These are phyloP conservation scores for Chaetodon auriga DNA, from an alignment of 2,113 vertebrate species.

Conservation along the genomic window DNA sequence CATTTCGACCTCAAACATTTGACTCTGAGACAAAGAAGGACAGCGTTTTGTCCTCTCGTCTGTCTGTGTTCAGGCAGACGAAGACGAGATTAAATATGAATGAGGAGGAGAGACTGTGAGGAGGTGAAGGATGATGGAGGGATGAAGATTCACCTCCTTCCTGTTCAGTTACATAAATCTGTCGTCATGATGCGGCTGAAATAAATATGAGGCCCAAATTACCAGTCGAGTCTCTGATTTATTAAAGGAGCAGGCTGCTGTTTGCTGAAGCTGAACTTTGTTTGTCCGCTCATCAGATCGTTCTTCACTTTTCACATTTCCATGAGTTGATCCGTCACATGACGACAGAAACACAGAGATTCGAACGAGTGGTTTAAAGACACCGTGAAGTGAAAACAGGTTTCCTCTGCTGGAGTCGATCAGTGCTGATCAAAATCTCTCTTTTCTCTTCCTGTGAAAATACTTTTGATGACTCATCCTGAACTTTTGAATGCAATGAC, in stretches of 20 bases:
- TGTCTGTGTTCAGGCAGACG: background rate
- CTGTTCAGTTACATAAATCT: slow-evolving; percentile 23
- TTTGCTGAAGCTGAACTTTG: no score
- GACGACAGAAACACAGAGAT: no score
- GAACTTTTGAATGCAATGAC: no score
- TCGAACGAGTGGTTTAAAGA: no score
- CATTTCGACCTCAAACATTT: background rate
- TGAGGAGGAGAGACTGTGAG: background rate
- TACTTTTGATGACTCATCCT: no score
- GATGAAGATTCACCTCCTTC: slow-evolving; percentile 13
- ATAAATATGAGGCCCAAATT: slow-evolving; percentile 38
- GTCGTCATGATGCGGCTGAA: slow-evolving; percentile 10
- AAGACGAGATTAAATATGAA: background rate
- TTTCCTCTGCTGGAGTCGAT: no score
- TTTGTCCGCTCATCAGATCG: background rate
- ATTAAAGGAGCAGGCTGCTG: background rate
- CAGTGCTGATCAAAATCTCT: no score
- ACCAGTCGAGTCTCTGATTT: background rate
- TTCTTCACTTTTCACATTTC: background rate
- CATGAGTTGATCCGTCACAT: no score
- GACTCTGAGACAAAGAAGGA: background rate
- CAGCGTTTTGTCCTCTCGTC: background rate
- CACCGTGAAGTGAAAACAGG: no score
- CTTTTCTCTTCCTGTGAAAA: no score
- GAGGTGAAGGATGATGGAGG: background rate